Conservation (phyloP, 2,888 invertebrate species). For the Meganola albula region DNA sequence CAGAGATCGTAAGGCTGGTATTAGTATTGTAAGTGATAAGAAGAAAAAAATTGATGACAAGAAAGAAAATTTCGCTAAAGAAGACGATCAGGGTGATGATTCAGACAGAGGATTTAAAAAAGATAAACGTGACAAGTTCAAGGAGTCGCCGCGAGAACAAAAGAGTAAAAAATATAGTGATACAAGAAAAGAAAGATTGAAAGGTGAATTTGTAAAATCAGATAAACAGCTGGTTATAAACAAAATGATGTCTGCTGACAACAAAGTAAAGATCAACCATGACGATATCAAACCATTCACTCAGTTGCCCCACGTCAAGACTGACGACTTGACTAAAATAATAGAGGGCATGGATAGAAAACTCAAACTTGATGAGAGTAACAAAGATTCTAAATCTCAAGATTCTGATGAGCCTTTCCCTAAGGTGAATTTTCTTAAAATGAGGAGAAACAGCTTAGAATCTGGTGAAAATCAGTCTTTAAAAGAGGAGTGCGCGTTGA, state of each 20-base stretch:
- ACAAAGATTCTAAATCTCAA: conserved; percentile 34
- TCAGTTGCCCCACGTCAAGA: conserved; percentile 70
- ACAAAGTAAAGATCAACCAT: conserved; percentile 54
- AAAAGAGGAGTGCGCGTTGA: conserved; percentile 57
- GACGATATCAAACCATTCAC: conserved; percentile 73
- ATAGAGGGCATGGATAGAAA: conserved; percentile 68
- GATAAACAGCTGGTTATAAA: conserved; percentile 59
- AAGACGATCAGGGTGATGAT: conserved; percentile 61
- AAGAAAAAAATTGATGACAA: conserved; percentile 69
- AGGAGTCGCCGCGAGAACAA: conserved; percentile 64
- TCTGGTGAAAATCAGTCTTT: conserved; percentile 41
- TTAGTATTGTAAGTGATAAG: conserved; percentile 57
- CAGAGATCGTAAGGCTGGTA: conserved; percentile 55
- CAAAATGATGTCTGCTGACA: conserved; percentile 56
- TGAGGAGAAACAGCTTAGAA: conserved; percentile 61
- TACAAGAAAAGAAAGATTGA: conserved; percentile 65
- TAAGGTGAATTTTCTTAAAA: conserved; percentile 34
- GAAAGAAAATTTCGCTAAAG: conserved; percentile 56
- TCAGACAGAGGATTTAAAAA: conserved; percentile 52
- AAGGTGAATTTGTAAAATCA: conserved; percentile 50
- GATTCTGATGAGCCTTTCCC: conserved; percentile 55
- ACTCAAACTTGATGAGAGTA: conserved; percentile 48
- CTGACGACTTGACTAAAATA: conserved; percentile 65
- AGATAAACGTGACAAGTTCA: conserved; percentile 61
- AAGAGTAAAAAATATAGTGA: conserved; percentile 73